These are phyloP conservation scores for Prolemur simus DNA, from an alignment of 2,113 vertebrate genomes.

Conservation along the genomic window DNA sequence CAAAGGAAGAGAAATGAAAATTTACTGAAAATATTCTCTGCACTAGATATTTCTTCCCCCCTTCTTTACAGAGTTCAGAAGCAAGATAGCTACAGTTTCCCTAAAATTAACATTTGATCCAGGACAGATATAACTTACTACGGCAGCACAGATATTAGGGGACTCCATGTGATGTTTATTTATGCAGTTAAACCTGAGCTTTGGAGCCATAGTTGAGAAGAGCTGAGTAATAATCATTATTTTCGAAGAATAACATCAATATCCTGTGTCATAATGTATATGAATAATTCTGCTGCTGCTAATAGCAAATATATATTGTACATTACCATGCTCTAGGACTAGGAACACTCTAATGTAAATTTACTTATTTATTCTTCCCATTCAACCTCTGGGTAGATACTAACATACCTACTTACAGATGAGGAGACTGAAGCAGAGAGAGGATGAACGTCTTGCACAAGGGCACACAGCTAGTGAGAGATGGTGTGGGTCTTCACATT, in stretches of 20 bases:
- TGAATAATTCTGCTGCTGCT: not conserved
- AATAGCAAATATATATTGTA: not conserved
- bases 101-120: conserved; percentile 93
- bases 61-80: conserved; percentile 87
- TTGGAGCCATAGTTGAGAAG: not conserved
- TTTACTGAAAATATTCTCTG: not conserved
- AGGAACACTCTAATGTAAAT: not conserved
- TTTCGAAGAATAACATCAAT: not conserved
- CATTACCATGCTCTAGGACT: not conserved
- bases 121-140: conserved; percentile 92
- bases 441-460: not conserved
- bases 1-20: not conserved
- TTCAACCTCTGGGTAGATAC: not conserved
- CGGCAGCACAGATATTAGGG: conserved; percentile 85
- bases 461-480: not conserved
- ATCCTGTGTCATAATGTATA: not conserved
- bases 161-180: not conserved
- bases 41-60: not conserved
- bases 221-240: not conserved
- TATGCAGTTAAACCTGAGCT: not conserved
- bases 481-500: too few species aligned
- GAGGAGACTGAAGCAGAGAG: not conserved
- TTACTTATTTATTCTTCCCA: not conserved
- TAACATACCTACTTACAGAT: not conserved
- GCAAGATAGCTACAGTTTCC: conserved; percentile 91